Conservation (phyloP, 2,113 vertebrate genomes). For the Etheostoma spectabile region DNA sequence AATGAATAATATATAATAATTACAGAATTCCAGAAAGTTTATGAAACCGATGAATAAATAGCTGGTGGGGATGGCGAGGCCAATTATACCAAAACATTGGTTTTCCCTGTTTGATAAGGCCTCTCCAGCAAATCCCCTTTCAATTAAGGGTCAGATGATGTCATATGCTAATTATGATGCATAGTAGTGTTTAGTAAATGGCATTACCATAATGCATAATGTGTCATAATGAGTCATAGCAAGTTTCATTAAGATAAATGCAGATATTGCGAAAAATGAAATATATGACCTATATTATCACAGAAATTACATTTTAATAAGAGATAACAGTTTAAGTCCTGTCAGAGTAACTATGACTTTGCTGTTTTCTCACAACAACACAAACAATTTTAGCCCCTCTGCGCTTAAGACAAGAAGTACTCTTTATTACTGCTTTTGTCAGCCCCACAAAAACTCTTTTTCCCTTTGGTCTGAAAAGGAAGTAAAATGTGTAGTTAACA, state of each 20-base stretch:
- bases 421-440: background rate
- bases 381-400: background rate
- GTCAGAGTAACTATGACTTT: background rate
- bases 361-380: background rate
- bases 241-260: background rate
- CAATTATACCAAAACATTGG: constrained; percentile 9
- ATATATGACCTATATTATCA: background rate
- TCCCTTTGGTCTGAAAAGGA: background rate
- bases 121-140: constrained; percentile 5
- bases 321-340: background rate
- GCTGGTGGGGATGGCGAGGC: constrained; percentile 17
- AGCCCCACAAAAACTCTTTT: background rate
- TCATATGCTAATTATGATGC: constrained; percentile 29
- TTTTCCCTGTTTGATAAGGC: constrained; percentile 18
- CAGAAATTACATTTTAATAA: background rate
- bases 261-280: background rate
- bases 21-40: no score
- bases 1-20: constrained; percentile 19
- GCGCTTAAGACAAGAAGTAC: background rate
- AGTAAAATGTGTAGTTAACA: background rate
- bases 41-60: background rate
- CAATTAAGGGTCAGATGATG: constrained; percentile 25
- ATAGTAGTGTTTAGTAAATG: constrained; percentile 15
- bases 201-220: background rate
- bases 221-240: constrained; percentile 10